Percentiles rank a stretch among this genome's conserved stretches.
These are phyloP conservation scores for Diorhabda carinulata DNA, from an alignment of 1,140 invertebrate species.

Conservation along the genomic window DNA sequence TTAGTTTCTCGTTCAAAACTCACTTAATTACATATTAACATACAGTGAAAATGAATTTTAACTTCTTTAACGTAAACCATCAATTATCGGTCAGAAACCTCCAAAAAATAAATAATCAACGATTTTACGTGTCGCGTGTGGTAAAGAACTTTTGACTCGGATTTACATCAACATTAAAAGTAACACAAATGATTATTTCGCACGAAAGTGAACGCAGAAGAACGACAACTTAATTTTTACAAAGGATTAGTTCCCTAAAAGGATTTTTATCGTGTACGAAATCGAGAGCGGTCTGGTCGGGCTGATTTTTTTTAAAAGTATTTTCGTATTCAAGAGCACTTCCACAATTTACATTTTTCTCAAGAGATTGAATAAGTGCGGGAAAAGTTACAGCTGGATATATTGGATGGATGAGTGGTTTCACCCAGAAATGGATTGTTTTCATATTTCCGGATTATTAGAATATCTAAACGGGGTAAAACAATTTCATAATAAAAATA, in stretches of 20 bases:
- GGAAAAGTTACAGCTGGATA: neutral
- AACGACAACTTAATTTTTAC: conserved; percentile 24
- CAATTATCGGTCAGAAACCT: neutral
- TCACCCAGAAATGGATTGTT: too few species aligned
- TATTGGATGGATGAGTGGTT: neutral
- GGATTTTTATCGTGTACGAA: conserved; percentile 5
- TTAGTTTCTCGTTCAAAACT: too few species aligned
- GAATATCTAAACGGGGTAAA: too few species aligned
- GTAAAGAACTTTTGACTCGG: conserved; percentile 8
- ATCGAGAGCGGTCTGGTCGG: conserved; percentile 5
- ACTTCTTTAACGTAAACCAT: neutral
- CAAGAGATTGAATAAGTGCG: neutral
- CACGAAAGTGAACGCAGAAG: conserved; percentile 13
- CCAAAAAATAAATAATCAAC: neutral
- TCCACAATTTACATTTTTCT: conserved; percentile 8
- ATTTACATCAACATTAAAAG: conserved; percentile 18
- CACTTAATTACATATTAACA: too few species aligned
- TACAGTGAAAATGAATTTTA: too few species aligned
- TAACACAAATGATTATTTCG: conserved; percentile 23
- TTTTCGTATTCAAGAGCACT: neutral
- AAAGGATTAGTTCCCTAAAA: conserved; percentile 19
- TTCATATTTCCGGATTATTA: too few species aligned
- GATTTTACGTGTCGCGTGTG: conserved; percentile 8
- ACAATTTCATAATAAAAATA: too few species aligned
- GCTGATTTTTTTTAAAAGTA: neutral